Base-by-base conservation (phyloP, 2,113 vertebrate species). In the Turnix velox region DNA sequence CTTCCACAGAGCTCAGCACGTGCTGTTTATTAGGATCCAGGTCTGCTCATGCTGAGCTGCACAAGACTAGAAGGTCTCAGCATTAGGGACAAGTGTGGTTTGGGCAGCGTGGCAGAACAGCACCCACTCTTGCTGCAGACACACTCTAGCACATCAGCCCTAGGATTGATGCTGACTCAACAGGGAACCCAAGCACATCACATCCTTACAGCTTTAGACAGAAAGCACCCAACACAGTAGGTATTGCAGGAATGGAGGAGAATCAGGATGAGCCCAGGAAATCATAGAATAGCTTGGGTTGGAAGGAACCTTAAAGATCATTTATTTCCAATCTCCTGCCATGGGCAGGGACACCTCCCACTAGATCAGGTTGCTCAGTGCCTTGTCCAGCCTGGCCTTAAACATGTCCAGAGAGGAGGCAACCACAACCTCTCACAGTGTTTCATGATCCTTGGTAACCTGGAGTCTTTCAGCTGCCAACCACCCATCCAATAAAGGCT, bases 41-140 rank as follows among this genome's bases (percentile, higher is more conserved):
- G 12, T 7, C 40, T 67, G 78, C 59, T 71, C 30, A 68, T 54
- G 62, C 42, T 37, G 25, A 69, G 71, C 81, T 71, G 0, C 0
- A 75, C n/a, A n/a, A 39, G 58, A 25, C 25, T 3, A 19, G 39
- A 31, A 67, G 30, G 46, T 63, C 67, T 54, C 73, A 82, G 52
- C 14, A 4, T 6, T 20, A 51, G 59, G 39, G 17, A 33, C 30
- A 19, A 27, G 37, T 2, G 9, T 4, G 63, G 27, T 8, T 33
- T 39, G 43, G 51, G 73, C 65, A 87, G 63, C 0, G 0, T 12
- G 62, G 74, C 5, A 8, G 66, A 49, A 31, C 0, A 0, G 23
- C 1, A 25, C 19, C 35, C 6, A 14, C 8, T 52, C 67, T 7
- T 17, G 35, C 59, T 69, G 46, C 37, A 25, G 8, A 48, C 39